Evolutionary conservation across 2,888 invertebrate species (phyloP).

Genomic region (Folsomia manolachei): DNA sequence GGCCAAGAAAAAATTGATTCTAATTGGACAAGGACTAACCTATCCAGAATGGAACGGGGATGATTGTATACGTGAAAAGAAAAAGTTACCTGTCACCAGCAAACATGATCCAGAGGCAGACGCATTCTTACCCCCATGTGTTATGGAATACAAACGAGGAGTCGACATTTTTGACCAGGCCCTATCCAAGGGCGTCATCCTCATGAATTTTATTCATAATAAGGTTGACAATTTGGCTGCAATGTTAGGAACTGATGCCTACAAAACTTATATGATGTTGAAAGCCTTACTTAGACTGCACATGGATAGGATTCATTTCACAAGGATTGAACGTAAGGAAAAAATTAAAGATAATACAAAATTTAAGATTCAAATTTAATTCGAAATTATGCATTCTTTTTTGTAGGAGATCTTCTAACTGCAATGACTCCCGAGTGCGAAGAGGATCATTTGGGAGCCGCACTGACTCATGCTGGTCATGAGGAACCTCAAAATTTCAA

Average conservation of each 20-base stretch:
- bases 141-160: neutral
- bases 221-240: slow-evolving; percentile 13
- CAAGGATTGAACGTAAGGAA: slow-evolving; percentile 3
- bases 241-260: slow-evolving; percentile 12
- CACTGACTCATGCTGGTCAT: neutral
- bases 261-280: slow-evolving; percentile 1
- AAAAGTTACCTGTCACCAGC: neutral
- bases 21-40: neutral
- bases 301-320: neutral
- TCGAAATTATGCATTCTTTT: neutral
- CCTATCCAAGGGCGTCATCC: neutral
- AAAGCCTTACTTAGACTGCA: neutral
- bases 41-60: slow-evolving; percentile 1
- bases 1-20: neutral
- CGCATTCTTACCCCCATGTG: neutral
- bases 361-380: neutral
- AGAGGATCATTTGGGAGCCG: neutral
- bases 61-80: neutral
- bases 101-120: neutral
- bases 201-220: slow-evolving; percentile 4
- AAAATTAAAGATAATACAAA: neutral
- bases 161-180: slow-evolving; percentile 3
- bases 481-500: neutral
- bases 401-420: neutral
- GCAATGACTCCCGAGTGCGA: slow-evolving; percentile 5